A percentile compares a stretch with the other conserved stretches of the same genome.
Conservation (phyloP, 2,797 vertebrate genomes). For the Mallotus villosus region DNA sequence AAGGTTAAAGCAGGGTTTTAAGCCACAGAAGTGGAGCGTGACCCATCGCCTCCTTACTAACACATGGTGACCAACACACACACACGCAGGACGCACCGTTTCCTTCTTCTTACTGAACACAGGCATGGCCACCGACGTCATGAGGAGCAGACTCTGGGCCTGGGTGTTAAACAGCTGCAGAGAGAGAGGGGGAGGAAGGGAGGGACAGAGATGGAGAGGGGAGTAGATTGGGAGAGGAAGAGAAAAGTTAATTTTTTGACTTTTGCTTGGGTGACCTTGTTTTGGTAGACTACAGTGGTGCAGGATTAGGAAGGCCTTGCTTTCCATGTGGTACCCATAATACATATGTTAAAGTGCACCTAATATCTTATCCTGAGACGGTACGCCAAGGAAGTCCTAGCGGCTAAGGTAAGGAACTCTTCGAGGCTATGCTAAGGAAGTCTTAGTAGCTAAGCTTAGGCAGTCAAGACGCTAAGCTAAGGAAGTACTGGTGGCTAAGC, state of each 20-base stretch:
- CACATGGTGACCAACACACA: background rate
- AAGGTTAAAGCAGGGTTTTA: background rate
- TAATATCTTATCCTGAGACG: background rate
- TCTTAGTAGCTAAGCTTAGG: background rate
- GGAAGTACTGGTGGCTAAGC: background rate
- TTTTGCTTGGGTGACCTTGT: too few relatives aligned
- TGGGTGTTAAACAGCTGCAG: constrained; percentile 85
- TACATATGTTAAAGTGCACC: too few relatives aligned
- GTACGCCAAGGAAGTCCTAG: background rate
- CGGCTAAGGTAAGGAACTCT: background rate
- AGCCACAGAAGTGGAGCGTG: too few relatives aligned
- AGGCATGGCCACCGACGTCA: constrained; percentile 96
- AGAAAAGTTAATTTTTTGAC: too few relatives aligned
- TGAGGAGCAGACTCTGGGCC: constrained; percentile 86
- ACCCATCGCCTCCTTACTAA: too few relatives aligned
- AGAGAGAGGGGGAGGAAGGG: too few relatives aligned
- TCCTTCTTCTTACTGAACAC: constrained; percentile 98
- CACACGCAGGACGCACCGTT: constrained; percentile 72
- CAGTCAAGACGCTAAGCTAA: background rate
- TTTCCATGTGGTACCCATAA: background rate
- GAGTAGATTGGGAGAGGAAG: background rate
- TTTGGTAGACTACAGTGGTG: too few relatives aligned
- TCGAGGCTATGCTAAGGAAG: background rate
- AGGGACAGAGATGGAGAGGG: background rate
- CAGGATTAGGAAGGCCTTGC: too few relatives aligned